phyloP scores from a whole-genome alignment of 2,888 invertebrate species.

The Altica lythri region DNA sequence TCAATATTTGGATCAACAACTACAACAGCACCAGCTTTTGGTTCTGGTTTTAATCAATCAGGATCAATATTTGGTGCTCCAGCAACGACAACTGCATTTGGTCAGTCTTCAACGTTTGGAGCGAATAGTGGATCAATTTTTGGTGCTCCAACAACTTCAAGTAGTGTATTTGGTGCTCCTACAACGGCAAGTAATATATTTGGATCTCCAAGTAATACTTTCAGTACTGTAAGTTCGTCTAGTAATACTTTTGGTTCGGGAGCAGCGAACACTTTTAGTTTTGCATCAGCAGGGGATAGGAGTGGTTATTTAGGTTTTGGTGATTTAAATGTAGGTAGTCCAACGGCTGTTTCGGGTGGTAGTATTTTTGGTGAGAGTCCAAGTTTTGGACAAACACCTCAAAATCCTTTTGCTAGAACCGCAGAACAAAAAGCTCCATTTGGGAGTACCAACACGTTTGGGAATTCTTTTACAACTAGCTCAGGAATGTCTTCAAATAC shows the following conservation, averaged over 20 bases:
- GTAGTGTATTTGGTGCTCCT: constrained; percentile 39
- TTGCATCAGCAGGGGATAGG: constrained; percentile 31
- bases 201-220: constrained; percentile 34
- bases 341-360: constrained; percentile 35
- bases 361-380: constrained; percentile 39
- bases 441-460: constrained; percentile 30
- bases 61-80: constrained; percentile 36
- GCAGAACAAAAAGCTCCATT: constrained; percentile 29
- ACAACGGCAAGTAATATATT: constrained; percentile 40
- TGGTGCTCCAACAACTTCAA: constrained; percentile 39
- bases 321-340: constrained; percentile 40
- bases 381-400: constrained; percentile 30
- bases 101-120: constrained; percentile 22
- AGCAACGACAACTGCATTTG: constrained; percentile 37
- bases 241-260: constrained; percentile 39
- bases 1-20: constrained; percentile 31
- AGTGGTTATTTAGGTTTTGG: constrained; percentile 45
- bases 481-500: constrained; percentile 34
- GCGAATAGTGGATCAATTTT: constrained; percentile 32
- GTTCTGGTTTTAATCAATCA: constrained; percentile 22
- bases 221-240: constrained; percentile 36
- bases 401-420: constrained; percentile 37
- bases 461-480: constrained; percentile 28
- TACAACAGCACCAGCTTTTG: constrained; percentile 20
- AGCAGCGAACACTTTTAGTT: constrained; percentile 37